Evolutionary conservation across 2,888 invertebrate genomes (phyloP), one percentile per base, ranked within the genome.

Genomic region (Liodrosophila aerea): DNA sequence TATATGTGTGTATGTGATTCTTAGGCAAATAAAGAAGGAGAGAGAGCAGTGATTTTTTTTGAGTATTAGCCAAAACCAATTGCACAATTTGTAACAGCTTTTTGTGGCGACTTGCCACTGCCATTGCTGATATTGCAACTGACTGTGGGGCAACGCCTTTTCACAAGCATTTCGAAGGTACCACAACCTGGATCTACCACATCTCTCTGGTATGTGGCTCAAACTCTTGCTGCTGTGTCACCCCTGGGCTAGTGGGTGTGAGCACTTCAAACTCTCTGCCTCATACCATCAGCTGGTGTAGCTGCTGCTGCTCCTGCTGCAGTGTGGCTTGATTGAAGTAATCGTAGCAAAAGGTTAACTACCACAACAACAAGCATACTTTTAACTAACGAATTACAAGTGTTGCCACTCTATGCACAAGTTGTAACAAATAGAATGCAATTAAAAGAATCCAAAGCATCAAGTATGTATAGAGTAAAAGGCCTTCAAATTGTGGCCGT

Each of bases 1-100:
- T 18, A 22, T 22, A 22, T 5, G 22, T 22, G 22, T 22, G 22
- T 22, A 5, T 22, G 22, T 5, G 22, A 22, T 22, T 22, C 22
- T 22, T 22, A 22, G 22, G 22, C 22, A 34, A 54, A 37, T 7
- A 12, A 30, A 30, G 30, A 30, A n/a, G 7, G 7, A 30, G 30
- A 30, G 7, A 30, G 30, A 16, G 36, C 13, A 15, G 2, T 16
- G 29, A 11, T 41, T 33, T 52, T 45, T 46, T 45, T 43, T 68
- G 61, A 47, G 66, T 67, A 81, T 81, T 78, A 77, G 78, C 82
- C 82, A 68, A 80, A 78, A 75, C 82, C 78, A 82, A 82, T 78
- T 78, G 78, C 78, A 78, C 78, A 78, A 78, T 78, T 78, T 82
- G 78, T 78, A 81, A 73, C 82, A 77, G 78, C 82, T 81, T 78